These are phyloP conservation scores for Ia io DNA, from an alignment of 2,113 vertebrate genomes.

Conservation along the genomic window DNA sequence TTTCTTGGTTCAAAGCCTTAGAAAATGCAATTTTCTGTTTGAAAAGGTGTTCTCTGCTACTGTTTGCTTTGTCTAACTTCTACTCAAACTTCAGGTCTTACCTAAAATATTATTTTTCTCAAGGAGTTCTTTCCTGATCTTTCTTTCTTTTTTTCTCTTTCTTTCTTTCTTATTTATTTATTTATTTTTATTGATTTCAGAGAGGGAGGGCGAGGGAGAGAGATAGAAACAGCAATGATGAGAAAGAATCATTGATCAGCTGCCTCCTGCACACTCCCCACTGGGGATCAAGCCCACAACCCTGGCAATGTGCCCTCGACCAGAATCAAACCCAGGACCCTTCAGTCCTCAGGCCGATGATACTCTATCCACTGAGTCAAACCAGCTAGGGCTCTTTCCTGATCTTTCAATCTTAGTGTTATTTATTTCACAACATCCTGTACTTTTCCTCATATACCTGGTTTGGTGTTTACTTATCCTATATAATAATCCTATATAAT, in stretches of 20 bases:
- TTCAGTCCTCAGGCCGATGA: too few species aligned
- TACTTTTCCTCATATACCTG: background rate
- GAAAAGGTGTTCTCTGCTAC: background rate
- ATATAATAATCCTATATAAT: too few species aligned
- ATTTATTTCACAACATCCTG: background rate
- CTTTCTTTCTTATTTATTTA: background rate
- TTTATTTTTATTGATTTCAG: too few species aligned
- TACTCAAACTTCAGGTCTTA: background rate
- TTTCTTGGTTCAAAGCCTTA: slow-evolving; percentile 2
- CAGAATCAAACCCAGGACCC: too few species aligned
- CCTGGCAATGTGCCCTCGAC: too few species aligned
- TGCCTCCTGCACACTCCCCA: too few species aligned
- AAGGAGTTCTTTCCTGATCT: background rate
- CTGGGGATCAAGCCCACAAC: too few species aligned
- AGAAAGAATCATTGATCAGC: too few species aligned
- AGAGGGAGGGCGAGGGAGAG: too few species aligned
- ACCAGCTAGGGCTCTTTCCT: background rate
- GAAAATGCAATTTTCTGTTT: background rate
- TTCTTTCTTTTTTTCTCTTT: too few species aligned
- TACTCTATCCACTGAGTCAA: too few species aligned
- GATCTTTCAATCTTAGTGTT: background rate
- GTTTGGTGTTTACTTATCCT: background rate
- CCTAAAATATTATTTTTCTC: slow-evolving; percentile 27
- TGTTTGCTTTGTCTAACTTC: background rate
- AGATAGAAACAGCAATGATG: too few species aligned